Evolutionary conservation across 2,113 vertebrate genomes (phyloP).

Genomic region (Pagrus major): DNA sequence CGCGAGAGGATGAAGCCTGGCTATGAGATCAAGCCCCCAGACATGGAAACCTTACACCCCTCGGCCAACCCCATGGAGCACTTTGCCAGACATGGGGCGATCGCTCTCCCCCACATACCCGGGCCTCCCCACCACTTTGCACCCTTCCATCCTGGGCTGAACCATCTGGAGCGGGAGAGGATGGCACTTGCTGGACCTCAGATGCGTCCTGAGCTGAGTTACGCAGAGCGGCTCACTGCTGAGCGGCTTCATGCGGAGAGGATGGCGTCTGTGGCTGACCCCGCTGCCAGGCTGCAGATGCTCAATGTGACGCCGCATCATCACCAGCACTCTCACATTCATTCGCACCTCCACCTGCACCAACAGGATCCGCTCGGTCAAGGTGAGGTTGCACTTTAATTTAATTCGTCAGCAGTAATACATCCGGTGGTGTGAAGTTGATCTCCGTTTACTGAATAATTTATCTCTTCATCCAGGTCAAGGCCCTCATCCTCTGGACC

Average conservation of each 20-base stretch:
- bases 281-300: constrained; percentile 95
- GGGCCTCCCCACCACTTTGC: constrained; percentile 94
- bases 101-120: constrained; percentile 91
- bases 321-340: constrained; percentile 99
- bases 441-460: not conserved
- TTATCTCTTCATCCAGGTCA: constrained; percentile 83
- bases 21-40: constrained; percentile 96
- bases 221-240: constrained; percentile 95
- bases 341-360: constrained; percentile 98
- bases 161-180: constrained; percentile 93
- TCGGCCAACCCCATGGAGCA: constrained; percentile 97
- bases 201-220: constrained; percentile 95
- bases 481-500: constrained; percentile 94
- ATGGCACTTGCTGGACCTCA: constrained; percentile 91
- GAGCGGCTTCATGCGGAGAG: constrained; percentile 96
- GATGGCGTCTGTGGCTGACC: constrained; percentile 96
- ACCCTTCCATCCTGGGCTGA: constrained; percentile 93
- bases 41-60: constrained; percentile 93
- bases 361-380: constrained; percentile 97
- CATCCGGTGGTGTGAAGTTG: not conserved
- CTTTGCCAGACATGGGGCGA: constrained; percentile 93
- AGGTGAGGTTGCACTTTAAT: constrained; percentile 86
- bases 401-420: not conserved
- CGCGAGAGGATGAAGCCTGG: constrained; percentile 98
- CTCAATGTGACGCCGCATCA: constrained; percentile 99